Percentiles rank a stretch among this genome's conserved stretches.
phyloP scores from a whole-genome alignment of 1,140 invertebrate species.

The Dendrolimus kikuchii region DNA sequence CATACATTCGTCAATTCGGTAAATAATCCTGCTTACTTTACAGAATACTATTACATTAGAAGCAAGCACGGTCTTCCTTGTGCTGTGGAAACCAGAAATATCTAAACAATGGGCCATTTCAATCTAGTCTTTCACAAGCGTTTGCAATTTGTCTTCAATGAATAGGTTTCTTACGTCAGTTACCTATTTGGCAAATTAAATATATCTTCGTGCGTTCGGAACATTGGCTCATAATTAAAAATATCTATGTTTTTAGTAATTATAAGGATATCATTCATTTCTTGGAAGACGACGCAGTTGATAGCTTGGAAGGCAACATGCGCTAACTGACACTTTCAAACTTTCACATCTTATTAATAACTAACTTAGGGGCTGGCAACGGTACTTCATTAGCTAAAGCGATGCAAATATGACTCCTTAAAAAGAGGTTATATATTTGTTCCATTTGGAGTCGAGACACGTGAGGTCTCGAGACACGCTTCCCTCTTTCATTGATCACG shows the following conservation, averaged over 20 bases:
- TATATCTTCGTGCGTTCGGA: neutral
- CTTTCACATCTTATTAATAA: too few species aligned
- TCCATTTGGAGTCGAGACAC: too few species aligned
- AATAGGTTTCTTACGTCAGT: slow-evolving; percentile 11
- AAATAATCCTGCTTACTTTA: neutral
- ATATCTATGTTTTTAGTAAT: neutral
- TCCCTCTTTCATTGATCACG: too few species aligned
- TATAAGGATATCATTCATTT: neutral
- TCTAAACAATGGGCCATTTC: slow-evolving; percentile 17
- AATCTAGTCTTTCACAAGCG: slow-evolving; percentile 20
- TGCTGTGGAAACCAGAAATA: slow-evolving; percentile 27
- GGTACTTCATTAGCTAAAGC: too few species aligned
- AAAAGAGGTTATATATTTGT: too few species aligned
- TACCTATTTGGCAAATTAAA: slow-evolving; percentile 3
- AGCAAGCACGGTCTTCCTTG: slow-evolving; percentile 11
- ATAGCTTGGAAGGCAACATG: too few species aligned
- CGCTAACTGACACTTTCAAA: too few species aligned
- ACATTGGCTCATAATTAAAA: neutral
- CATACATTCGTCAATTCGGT: neutral
- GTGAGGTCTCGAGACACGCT: too few species aligned
- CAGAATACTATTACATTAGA: neutral
- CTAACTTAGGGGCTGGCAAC: too few species aligned
- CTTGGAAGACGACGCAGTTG: neutral
- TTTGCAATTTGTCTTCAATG: slow-evolving; percentile 20
- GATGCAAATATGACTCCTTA: too few species aligned